Conservation (phyloP, 2,797 vertebrate species). For the Hippocampus kuda region DNA sequence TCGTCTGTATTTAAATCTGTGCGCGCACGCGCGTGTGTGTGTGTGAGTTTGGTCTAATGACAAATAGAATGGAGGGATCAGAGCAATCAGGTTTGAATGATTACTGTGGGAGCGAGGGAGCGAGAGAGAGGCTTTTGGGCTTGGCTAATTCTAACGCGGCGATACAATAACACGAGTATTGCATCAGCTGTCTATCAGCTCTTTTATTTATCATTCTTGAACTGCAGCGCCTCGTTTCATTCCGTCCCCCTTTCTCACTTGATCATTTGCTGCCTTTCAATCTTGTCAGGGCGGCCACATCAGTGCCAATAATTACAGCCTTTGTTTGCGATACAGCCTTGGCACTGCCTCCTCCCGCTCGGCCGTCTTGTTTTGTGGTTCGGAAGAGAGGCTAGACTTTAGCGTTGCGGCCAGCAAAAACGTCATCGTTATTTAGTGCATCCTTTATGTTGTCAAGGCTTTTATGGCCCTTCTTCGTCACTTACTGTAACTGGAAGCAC, state of each 20-base stretch:
- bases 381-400: not conserved
- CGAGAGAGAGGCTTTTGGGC: constrained; percentile 38
- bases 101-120: constrained; percentile 59
- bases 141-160: constrained; percentile 31
- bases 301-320: constrained; percentile 9
- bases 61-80: constrained; percentile 62
- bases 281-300: constrained; percentile 4
- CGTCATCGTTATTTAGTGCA: constrained; percentile 6
- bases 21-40: constrained; percentile 7
- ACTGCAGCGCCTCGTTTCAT: constrained; percentile 5
- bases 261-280: constrained; percentile 2
- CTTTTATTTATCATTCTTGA: not conserved
- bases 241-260: not conserved
- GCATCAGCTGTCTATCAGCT: constrained; percentile 15
- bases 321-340: not conserved
- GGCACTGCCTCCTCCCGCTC: not conserved
- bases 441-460: constrained; percentile 8
- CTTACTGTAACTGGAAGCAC: constrained; percentile 5
- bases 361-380: not conserved
- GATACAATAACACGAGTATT: constrained; percentile 13
- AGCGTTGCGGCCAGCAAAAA: not conserved
- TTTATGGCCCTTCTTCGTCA: constrained; percentile 3
- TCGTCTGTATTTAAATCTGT: constrained; percentile 29
- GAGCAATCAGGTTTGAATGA: constrained; percentile 62
- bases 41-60: constrained; percentile 47